phyloP scores from a whole-genome alignment of 2,113 vertebrate genomes.

The Callaeas wilsoni region DNA sequence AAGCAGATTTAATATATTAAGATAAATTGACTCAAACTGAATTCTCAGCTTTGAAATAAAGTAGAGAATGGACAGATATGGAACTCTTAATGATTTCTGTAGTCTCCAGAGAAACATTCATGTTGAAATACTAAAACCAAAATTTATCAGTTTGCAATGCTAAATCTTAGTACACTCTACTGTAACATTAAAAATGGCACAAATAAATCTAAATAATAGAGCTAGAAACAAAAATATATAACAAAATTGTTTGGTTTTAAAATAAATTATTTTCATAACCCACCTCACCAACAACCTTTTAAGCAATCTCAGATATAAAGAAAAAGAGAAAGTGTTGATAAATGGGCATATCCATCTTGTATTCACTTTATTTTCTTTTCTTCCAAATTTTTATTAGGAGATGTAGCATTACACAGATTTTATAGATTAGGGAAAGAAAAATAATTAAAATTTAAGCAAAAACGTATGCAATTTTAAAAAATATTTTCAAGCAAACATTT shows the following conservation, averaged over 20 bases:
- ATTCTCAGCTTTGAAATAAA: constrained; percentile 4
- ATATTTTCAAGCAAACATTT: neutral
- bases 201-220: neutral
- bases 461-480: neutral
- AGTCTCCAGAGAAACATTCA: neutral
- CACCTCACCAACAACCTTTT: neutral
- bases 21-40: neutral
- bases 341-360: neutral
- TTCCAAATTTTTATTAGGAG: neutral
- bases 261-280: neutral
- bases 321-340: neutral
- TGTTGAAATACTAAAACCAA: neutral
- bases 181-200: neutral
- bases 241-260: neutral
- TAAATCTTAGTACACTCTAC: neutral
- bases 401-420: neutral
- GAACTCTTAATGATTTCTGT: neutral
- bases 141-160: neutral
- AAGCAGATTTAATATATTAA: neutral
- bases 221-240: neutral
- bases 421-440: neutral
- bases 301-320: neutral
- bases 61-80: neutral
- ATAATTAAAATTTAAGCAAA: neutral
- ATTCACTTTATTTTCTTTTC: neutral